Base-by-base conservation (phyloP, 37 sponge, comb jelly and placozoan species). In the Halisarca cf. caerulea region DNA sequence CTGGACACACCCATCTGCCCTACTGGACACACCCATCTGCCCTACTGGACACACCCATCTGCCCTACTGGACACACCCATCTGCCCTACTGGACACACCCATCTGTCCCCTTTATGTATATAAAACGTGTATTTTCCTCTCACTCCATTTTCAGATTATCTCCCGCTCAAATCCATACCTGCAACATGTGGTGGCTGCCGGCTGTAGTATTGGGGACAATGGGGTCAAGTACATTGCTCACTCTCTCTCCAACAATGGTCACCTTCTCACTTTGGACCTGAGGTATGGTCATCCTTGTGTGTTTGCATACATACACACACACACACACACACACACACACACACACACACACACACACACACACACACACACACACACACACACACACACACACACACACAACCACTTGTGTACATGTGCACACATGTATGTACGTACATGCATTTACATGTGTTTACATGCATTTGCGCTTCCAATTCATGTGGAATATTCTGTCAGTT, bases 151-250 rank as follows among this genome's bases (percentile, higher is more conserved):
- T 33, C 33, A 80, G 83, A 38, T 83, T 39, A 35, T 84, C n/a
- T 25, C 42, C 0, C 47, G 68, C 27, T 43, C 58, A 23, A 6
- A 47, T 11, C 25, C 69, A n/a, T 58, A 44, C 54, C 80, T 89
- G 14, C 86, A 66, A 17, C 86, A 85, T 58, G 58, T 90, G 45
- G 27, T 1, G 7, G 71, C 64, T 59, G 73, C 53, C n/a, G 28
- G 41, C 36, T 90, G 91, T 82, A 35, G 40, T 11, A 82, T 90
- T 34, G 87, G 91, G 14, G 89, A 88, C 47, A 83, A 85, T n/a
- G 92, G 92, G 7, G 83, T 81, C 4, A 78, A 28, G n/a, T 39
- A 24, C 45, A 86, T 92, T 24, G 92, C 89, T 3, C 45, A 85
- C n/a, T 84, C 86, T 18, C 81, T 88, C 59, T 35, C 21, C 7